These are phyloP conservation scores for Oxygymnocypris stewartii DNA, from an alignment of 2,113 vertebrate species.

Conservation along the genomic window DNA sequence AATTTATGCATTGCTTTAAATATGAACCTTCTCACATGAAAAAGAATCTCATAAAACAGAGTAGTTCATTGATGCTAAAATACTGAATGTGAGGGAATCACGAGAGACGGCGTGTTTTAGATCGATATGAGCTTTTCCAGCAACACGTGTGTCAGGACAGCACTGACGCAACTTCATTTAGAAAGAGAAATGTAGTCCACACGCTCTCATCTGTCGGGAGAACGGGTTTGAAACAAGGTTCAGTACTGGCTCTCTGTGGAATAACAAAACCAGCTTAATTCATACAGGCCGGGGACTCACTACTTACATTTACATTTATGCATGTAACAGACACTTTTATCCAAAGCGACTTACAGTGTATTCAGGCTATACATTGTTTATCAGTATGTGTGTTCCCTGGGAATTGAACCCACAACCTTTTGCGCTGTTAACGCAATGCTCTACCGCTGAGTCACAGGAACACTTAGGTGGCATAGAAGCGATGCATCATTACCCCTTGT, in stretches of 20 bases:
- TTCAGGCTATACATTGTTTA: too few relatives aligned
- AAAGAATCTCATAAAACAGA: conserved; percentile 12
- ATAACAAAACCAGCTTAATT: conserved; percentile 44
- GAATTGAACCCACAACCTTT: too few relatives aligned
- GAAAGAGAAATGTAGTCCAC: conserved; percentile 34
- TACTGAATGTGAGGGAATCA: conserved; percentile 1
- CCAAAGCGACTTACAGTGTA: too few relatives aligned
- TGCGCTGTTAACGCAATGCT: too few relatives aligned
- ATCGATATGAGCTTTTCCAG: conserved; percentile 23
- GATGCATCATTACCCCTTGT: conserved; percentile 46
- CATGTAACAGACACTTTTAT: too few relatives aligned
- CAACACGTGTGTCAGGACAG: not conserved
- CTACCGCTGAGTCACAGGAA: too few relatives aligned
- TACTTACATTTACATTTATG: not conserved
- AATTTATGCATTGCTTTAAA: not conserved
- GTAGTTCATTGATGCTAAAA: conserved; percentile 22
- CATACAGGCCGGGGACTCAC: conserved; percentile 30
- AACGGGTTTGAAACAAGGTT: conserved; percentile 10
- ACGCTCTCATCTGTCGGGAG: conserved; percentile 34
- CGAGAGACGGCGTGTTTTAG: not conserved
- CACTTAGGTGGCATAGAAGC: conserved; percentile 43
- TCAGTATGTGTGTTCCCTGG: too few relatives aligned
- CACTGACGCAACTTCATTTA: conserved; percentile 3
- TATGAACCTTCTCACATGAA: not conserved
- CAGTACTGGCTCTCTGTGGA: conserved; percentile 25